Conservation (phyloP, 92 coral and sea anemone species). For the Zoanthus gigantus region DNA sequence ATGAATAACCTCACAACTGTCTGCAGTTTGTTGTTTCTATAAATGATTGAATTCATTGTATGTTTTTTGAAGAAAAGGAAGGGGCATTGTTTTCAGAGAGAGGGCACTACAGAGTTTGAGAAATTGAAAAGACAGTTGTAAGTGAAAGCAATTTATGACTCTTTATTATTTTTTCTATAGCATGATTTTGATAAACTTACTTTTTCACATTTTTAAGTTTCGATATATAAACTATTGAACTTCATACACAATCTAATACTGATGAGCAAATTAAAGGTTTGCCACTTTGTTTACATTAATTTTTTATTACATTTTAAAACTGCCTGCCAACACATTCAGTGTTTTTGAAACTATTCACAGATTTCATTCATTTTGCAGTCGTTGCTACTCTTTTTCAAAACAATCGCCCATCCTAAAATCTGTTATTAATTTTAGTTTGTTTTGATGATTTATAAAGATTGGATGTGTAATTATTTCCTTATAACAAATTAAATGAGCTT, state of each 20-base stretch:
- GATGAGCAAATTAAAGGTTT: too few species aligned
- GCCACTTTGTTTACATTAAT: too few species aligned
- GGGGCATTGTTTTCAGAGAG: conserved; percentile 53
- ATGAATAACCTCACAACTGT: conserved; percentile 25
- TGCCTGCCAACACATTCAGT: too few species aligned
- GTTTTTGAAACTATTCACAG: too few species aligned
- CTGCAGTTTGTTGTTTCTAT: neutral
- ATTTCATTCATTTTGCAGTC: neutral
- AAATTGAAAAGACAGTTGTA: neutral
- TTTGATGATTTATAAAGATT: neutral
- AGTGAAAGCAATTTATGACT: neutral
- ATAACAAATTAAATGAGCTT: neutral
- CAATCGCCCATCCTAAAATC: conserved; percentile 5
- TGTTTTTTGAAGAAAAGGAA: neutral
- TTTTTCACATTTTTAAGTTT: neutral
- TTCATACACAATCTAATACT: too few species aligned
- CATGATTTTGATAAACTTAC: neutral
- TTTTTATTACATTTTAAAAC: too few species aligned
- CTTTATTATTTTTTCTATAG: too few species aligned
- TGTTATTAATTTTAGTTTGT: neutral
- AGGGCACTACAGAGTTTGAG: conserved; percentile 44
- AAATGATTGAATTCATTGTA: neutral
- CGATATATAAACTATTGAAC: too few species aligned
- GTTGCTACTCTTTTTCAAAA: neutral
- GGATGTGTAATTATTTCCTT: neutral